Evolutionary conservation across 1,140 invertebrate genomes (phyloP).

Genomic region (Danaus melanippus): DNA sequence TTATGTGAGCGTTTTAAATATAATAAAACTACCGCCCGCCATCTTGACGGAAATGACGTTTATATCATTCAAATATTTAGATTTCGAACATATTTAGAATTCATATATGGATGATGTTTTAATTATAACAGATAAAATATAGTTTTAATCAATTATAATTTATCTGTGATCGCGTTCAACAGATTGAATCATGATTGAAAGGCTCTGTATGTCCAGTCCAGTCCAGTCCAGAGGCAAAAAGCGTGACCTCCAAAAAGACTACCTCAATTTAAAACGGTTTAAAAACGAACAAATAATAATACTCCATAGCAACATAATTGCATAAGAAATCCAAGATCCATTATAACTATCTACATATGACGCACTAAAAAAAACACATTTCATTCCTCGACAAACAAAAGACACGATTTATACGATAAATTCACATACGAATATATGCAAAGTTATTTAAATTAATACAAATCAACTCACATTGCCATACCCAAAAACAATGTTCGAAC

Average conservation of each 20-base stretch:
- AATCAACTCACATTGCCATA: too few relatives aligned
- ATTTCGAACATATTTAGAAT: conserved; percentile 2
- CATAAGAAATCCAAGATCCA: not conserved
- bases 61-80: too few relatives aligned
- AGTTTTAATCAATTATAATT: not conserved
- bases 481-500: too few relatives aligned
- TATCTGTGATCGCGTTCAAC: too few relatives aligned
- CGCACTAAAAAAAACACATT: too few relatives aligned
- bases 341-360: too few relatives aligned
- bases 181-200: too few relatives aligned
- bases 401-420: too few relatives aligned
- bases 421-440: too few relatives aligned
- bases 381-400: too few relatives aligned
- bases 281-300: conserved; percentile 1
- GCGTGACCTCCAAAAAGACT: conserved; percentile 7
- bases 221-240: conserved; percentile 8
- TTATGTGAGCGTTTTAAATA: conserved; percentile 10
- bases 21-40: conserved; percentile 12
- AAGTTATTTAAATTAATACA: too few relatives aligned
- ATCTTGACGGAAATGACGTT: too few relatives aligned
- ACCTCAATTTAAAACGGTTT: conserved; percentile 10
- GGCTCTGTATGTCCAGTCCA: not conserved
- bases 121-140: not conserved
- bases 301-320: not conserved
- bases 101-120: not conserved